Percentiles rank a stretch among this genome's conserved stretches.
Evolutionary conservation across 2,888 invertebrate genomes (phyloP).

Genomic region (Napeogenes inachia): DNA sequence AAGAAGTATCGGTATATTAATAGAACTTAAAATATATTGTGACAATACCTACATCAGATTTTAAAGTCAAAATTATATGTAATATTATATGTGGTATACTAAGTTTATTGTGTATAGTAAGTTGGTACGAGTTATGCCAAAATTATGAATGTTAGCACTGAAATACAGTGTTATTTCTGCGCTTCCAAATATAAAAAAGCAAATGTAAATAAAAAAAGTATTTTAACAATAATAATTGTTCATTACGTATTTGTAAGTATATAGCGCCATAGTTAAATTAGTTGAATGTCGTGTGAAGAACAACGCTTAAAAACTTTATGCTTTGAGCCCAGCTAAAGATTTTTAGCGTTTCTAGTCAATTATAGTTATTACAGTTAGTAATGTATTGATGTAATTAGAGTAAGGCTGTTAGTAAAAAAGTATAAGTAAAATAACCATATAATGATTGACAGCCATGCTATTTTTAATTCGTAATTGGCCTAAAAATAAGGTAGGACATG

Average conservation of each 20-base stretch:
- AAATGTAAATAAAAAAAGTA: slow-evolving; percentile 10
- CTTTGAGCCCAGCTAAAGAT: slow-evolving; percentile 74
- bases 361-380: slow-evolving; percentile 31
- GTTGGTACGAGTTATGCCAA: slow-evolving; percentile 10
- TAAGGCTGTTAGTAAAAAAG: neutral
- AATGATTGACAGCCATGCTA: neutral
- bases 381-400: neutral
- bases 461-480: neutral
- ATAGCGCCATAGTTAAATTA: slow-evolving; percentile 13
- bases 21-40: slow-evolving; percentile 14
- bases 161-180: slow-evolving; percentile 14
- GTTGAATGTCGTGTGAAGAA: slow-evolving; percentile 37
- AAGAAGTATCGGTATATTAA: neutral
- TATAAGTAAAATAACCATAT: neutral
- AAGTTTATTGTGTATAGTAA: neutral
- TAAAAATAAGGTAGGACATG: neutral
- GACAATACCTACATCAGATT: slow-evolving; percentile 24
- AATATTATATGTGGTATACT: neutral
- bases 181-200: slow-evolving; percentile 15
- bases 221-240: neutral
- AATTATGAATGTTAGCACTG: slow-evolving; percentile 9
- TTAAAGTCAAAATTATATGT: slow-evolving; percentile 8
- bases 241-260: too few species aligned
- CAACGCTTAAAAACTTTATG: slow-evolving; percentile 68
- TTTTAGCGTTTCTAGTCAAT: slow-evolving; percentile 69